Evolutionary conservation across 1,140 invertebrate species (phyloP).

Genomic region (Trichogramma pretiosum): DNA sequence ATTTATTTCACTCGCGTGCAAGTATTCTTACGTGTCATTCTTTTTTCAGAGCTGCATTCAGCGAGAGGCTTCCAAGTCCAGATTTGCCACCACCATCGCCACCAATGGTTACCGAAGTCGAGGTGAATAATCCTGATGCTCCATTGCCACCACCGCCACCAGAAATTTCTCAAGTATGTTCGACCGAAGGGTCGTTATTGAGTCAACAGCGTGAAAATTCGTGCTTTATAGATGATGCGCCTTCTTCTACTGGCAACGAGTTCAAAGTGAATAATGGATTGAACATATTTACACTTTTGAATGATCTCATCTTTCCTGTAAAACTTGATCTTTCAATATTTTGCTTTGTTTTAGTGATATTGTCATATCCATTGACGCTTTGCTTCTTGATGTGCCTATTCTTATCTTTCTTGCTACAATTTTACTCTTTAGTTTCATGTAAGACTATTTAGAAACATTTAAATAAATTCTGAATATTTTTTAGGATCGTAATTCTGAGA

Average conservation of each 20-base stretch:
- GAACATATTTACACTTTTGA: too few relatives aligned
- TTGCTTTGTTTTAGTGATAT: too few relatives aligned
- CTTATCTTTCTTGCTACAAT: too few relatives aligned
- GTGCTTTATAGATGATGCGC: neutral
- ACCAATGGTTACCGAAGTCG: conserved; percentile 51
- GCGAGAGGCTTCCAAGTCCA: conserved; percentile 56
- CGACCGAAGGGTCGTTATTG: conserved; percentile 15
- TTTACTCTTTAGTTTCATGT: too few relatives aligned
- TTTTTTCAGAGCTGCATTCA: conserved; percentile 26
- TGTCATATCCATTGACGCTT: too few relatives aligned
- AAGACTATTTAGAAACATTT: too few relatives aligned
- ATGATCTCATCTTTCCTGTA: too few relatives aligned
- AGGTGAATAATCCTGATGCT: conserved; percentile 57
- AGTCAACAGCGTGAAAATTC: conserved; percentile 4
- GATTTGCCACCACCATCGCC: conserved; percentile 65
- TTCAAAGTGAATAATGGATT: too few relatives aligned
- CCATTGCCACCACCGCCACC: conserved; percentile 65
- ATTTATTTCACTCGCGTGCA: neutral
- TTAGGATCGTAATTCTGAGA: conserved; percentile 10
- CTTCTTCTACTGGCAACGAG: too few relatives aligned
- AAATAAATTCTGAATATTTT: neutral
- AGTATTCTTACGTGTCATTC: too few relatives aligned
- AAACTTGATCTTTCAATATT: too few relatives aligned
- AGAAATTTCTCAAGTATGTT: conserved; percentile 33
- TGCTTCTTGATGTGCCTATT: too few relatives aligned